phyloP scores from a whole-genome alignment of 2,797 vertebrate species.

The Etheostoma nigrum region DNA sequence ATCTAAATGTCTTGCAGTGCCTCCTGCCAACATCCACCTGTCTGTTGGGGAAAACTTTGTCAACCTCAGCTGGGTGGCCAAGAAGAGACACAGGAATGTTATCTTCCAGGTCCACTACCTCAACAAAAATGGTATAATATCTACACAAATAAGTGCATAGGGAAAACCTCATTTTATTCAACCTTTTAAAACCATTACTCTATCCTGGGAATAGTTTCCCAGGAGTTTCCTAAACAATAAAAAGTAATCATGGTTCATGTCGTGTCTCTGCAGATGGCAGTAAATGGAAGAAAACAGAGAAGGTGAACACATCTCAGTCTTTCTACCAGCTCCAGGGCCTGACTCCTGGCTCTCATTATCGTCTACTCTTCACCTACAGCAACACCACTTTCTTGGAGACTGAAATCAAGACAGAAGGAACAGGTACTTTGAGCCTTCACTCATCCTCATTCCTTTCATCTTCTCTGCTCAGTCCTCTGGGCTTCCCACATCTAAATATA shows the following conservation, averaged over 20 bases:
- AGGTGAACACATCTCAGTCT: constrained; percentile 86
- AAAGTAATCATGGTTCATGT: constrained; percentile 8
- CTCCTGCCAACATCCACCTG: constrained; percentile 82
- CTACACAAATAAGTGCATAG: not conserved
- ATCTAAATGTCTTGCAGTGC: constrained; percentile 67
- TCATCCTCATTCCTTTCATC: constrained; percentile 62
- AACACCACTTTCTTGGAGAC: constrained; percentile 82
- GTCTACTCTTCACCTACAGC: constrained; percentile 78
- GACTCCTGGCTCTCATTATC: constrained; percentile 87
- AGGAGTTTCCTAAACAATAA: not conserved
- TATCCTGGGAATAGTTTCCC: constrained; percentile 1
- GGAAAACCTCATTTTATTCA: not conserved
- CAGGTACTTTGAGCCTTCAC: constrained; percentile 77
- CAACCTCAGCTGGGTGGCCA: constrained; percentile 87
- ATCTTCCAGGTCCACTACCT: constrained; percentile 86
- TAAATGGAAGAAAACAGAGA: constrained; percentile 78
- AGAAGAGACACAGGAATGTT: constrained; percentile 86
- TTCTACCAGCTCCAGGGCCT: constrained; percentile 88
- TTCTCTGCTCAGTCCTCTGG: constrained; percentile 49
- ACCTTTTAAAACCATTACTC: not conserved
- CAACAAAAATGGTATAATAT: constrained; percentile 79
- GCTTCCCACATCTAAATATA: constrained; percentile 69
- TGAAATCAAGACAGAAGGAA: constrained; percentile 84
- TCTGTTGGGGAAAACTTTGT: constrained; percentile 83
- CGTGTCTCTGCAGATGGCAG: constrained; percentile 64